Percentiles rank a stretch among this genome's conserved stretches.
Evolutionary conservation across 2,888 invertebrate genomes (phyloP).

Genomic region (Teleogryllus oceanicus): DNA sequence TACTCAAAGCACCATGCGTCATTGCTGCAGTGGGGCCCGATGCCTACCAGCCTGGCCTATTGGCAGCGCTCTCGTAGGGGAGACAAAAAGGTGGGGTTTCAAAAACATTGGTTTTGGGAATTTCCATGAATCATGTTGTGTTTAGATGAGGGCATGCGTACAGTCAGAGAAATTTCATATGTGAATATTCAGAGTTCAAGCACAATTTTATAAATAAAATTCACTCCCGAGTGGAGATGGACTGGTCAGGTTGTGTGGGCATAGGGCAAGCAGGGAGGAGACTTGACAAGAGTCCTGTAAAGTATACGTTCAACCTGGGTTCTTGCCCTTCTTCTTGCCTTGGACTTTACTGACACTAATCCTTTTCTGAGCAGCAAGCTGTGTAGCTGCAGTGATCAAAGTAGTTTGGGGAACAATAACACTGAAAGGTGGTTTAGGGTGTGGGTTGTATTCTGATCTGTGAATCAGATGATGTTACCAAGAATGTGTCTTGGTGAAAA

Average conservation of each 20-base stretch:
- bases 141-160: neutral
- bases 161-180: neutral
- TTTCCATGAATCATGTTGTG: neutral
- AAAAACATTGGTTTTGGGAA: neutral
- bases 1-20: neutral
- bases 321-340: constrained; percentile 6
- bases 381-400: neutral
- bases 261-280: neutral
- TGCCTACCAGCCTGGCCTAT: neutral
- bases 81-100: neutral
- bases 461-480: neutral
- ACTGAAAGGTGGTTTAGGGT: neutral
- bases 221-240: neutral
- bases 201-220: constrained; percentile 18
- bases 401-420: neutral
- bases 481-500: neutral
- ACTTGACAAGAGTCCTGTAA: neutral
- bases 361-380: constrained; percentile 7
- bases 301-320: constrained; percentile 1
- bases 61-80: neutral
- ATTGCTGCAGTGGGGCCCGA: neutral
- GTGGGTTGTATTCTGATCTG: neutral
- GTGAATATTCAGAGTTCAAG: neutral
- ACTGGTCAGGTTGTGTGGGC: neutral
- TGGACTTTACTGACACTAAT: neutral